Evolutionary conservation across 2,797 vertebrate genomes (phyloP).

Genomic region (Sebastes variabilis): DNA sequence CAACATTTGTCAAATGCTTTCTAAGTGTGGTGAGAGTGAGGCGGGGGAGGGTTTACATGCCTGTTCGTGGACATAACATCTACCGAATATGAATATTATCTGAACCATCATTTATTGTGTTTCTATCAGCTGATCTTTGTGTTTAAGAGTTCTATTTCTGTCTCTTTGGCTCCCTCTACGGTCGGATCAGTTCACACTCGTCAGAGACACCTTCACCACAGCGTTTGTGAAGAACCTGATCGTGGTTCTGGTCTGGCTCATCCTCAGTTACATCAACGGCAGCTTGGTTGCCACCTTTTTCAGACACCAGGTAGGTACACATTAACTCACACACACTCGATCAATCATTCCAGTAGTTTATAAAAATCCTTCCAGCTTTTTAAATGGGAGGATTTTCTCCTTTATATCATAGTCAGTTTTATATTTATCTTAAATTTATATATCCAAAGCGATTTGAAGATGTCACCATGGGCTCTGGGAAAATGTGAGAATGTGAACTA

Average conservation of each 20-base stretch:
- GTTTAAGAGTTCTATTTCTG: neutral
- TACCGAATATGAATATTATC: no score
- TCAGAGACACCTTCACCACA: slow-evolving; percentile 66
- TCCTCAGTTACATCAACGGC: slow-evolving; percentile 77
- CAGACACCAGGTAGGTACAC: slow-evolving; percentile 66
- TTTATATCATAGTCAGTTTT: neutral
- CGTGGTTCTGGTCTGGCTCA: slow-evolving; percentile 73
- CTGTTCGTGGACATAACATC: neutral
- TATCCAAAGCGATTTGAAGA: no score
- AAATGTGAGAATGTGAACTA: no score
- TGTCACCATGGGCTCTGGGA: no score
- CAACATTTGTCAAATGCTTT: no score
- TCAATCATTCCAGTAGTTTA: no score
- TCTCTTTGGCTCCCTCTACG: neutral
- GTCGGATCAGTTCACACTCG: slow-evolving; percentile 25
- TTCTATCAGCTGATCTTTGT: neutral
- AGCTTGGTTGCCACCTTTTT: slow-evolving; percentile 75
- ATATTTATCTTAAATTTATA: no score
- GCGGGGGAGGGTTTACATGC: neutral
- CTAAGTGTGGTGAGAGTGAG: neutral
- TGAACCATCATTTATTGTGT: no score
- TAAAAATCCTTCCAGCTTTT: neutral
- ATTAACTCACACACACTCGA: neutral
- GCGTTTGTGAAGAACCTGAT: slow-evolving; percentile 78
- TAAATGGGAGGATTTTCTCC: neutral